These are phyloP conservation scores for Lophius piscatorius DNA, from an alignment of 2,113 vertebrate genomes.

Conservation along the genomic window DNA sequence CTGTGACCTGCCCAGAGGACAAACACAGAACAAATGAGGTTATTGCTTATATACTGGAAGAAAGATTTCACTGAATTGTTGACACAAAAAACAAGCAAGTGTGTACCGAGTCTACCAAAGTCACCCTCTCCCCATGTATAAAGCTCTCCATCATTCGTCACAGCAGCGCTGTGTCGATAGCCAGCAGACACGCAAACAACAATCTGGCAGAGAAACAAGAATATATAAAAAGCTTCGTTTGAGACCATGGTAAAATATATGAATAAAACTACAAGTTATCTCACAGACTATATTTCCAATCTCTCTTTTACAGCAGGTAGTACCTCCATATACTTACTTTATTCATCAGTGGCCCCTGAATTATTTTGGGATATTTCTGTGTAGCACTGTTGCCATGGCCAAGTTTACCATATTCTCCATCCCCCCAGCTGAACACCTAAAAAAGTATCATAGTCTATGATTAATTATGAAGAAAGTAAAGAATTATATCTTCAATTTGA, in stretches of 20 bases:
- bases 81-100: background rate
- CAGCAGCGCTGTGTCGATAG: conserved; percentile 85
- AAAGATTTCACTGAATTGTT: background rate
- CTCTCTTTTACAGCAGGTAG: background rate
- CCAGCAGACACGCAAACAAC: conserved; percentile 85
- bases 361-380: conserved; percentile 85
- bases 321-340: conserved; percentile 70
- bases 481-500: too few species aligned
- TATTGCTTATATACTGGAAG: background rate
- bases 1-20: conserved; percentile 76
- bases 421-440: conserved; percentile 84
- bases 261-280: background rate
- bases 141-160: conserved; percentile 84
- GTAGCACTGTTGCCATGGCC: conserved; percentile 85
- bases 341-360: conserved; percentile 80
- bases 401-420: conserved; percentile 85
- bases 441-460: conserved; percentile 5
- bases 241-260: background rate
- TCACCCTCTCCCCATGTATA: conserved; percentile 87
- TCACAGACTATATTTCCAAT: background rate
- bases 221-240: background rate
- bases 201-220: conserved; percentile 62
- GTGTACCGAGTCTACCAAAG: conserved; percentile 82
- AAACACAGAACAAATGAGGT: background rate
- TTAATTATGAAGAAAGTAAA: background rate